Conservation (phyloP, 1,140 invertebrate genomes). For the Cotesia glomerata region DNA sequence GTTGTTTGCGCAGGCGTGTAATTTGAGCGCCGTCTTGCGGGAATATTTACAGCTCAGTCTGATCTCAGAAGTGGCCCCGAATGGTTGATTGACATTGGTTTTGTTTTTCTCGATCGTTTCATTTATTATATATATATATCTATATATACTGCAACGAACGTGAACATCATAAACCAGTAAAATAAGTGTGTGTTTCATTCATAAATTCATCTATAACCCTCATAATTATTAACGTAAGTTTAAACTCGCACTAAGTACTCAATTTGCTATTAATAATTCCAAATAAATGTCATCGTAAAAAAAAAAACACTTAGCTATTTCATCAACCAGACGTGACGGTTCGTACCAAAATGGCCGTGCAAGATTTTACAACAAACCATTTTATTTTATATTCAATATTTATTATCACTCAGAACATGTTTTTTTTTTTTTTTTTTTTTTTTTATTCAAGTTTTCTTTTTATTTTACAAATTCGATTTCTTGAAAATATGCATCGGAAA, state of each 20-base stretch:
- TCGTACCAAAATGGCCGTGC: constrained; percentile 57
- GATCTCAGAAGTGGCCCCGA: constrained; percentile 48
- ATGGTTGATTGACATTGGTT: constrained; percentile 21
- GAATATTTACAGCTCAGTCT: constrained; percentile 33
- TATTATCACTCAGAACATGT: background rate
- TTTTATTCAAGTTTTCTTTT: no score
- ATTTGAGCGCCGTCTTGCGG: constrained; percentile 44
- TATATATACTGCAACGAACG: no score
- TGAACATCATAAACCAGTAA: background rate
- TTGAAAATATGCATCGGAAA: no score
- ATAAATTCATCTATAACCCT: no score
- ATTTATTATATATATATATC: no score
- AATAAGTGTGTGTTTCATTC: constrained; percentile 6
- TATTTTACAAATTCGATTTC: no score
- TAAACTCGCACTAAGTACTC: background rate
- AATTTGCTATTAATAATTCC: no score
- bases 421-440: background rate
- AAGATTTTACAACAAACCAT: constrained; percentile 51
- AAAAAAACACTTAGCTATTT: background rate
- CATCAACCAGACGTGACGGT: constrained; percentile 38
- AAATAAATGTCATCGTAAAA: background rate
- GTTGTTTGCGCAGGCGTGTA: constrained; percentile 36
- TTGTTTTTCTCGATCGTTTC: constrained; percentile 23
- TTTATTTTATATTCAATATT: constrained; percentile 21
- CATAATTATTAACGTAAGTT: background rate